phyloP scores from a whole-genome alignment of 1,140 invertebrate species.

The Pseudomyrmex flavicornis region DNA sequence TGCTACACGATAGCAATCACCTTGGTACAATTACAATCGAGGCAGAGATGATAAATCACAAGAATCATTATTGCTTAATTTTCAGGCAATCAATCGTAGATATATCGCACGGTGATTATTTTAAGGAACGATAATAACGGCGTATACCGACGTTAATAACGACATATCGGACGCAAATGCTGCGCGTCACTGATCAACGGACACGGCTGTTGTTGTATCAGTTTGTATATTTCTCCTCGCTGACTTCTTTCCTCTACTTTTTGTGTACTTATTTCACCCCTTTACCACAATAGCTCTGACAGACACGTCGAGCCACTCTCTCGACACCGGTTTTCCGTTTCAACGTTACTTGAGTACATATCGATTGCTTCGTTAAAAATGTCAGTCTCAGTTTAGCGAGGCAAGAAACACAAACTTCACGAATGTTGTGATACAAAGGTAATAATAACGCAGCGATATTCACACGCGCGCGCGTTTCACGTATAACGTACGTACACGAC shows the following conservation, averaged over 20 bases:
- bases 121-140: constrained; percentile 63
- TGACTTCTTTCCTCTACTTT: constrained; percentile 19
- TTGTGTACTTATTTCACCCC: background rate
- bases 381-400: constrained; percentile 13
- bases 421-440: background rate
- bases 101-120: constrained; percentile 47
- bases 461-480: constrained; percentile 2
- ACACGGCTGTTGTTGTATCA: constrained; percentile 57
- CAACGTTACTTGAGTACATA: background rate
- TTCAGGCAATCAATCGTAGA: constrained; percentile 58
- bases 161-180: constrained; percentile 50
- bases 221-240: constrained; percentile 46
- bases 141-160: constrained; percentile 54
- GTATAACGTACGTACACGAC: constrained; percentile 2
- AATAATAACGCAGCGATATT: constrained; percentile 23
- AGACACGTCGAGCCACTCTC: constrained; percentile 49
- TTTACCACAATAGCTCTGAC: background rate
- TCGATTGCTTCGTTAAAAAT: constrained; percentile 32
- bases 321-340: constrained; percentile 62
- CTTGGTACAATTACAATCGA: constrained; percentile 52
- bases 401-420: constrained; percentile 22
- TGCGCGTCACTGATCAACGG: constrained; percentile 49
- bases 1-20: background rate
- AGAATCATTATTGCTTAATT: constrained; percentile 58
- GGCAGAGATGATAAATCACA: constrained; percentile 56